Conservation (phyloP, 2,113 vertebrate species). For the Capreolus pygargus region DNA sequence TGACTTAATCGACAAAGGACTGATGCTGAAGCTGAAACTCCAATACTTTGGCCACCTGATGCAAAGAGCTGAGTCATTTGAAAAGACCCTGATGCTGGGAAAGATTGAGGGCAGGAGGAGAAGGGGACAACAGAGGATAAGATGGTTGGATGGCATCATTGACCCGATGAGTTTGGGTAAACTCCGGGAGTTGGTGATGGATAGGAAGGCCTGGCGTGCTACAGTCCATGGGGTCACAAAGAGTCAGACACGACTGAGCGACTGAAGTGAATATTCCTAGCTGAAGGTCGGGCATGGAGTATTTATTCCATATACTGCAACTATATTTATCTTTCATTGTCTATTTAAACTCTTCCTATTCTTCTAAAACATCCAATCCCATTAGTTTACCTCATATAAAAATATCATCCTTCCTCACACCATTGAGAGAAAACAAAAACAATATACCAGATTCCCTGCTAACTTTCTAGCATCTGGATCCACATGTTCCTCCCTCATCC, state of each 20-base stretch:
- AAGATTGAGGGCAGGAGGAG: neutral
- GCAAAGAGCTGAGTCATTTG: neutral
- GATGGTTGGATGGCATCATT: neutral
- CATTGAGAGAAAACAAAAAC: neutral
- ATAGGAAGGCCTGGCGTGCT: neutral
- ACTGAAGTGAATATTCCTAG: neutral
- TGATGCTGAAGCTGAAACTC: neutral
- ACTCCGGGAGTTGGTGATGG: neutral
- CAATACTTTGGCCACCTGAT: neutral
- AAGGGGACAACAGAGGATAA: neutral
- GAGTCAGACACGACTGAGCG: rapidly evolving
- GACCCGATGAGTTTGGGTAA: neutral
- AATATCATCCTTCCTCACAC: neutral
- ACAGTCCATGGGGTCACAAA: rapidly evolving
- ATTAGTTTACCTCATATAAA: neutral
- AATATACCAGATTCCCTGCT: neutral
- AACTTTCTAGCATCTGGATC: neutral
- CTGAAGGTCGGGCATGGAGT: neutral
- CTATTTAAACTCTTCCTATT: neutral
- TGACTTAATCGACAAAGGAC: neutral
- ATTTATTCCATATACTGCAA: neutral
- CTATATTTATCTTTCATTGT: neutral
- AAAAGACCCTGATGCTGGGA: neutral
- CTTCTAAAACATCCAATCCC: neutral
- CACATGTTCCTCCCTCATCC: rapidly evolving